Evolutionary conservation across 2,113 vertebrate genomes (phyloP).

Genomic region (Chaetodon trifascialis): DNA sequence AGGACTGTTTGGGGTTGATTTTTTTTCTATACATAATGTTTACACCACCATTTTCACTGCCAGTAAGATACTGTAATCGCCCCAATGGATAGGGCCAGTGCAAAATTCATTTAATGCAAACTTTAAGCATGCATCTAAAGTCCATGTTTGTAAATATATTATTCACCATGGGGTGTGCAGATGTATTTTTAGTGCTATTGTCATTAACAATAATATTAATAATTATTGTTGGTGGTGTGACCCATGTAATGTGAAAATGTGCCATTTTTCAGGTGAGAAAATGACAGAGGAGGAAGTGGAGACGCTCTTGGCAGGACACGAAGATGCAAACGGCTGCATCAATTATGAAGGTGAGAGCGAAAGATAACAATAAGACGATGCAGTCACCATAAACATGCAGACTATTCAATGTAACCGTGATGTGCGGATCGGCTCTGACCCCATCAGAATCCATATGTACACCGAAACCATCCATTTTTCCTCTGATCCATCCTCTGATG

Average conservation of each 20-base stretch:
- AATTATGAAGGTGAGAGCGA: slow-evolving; percentile 93
- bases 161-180: not conserved
- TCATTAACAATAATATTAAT: not conserved
- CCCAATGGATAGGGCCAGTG: not conserved
- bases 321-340: slow-evolving; percentile 96
- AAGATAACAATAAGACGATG: not conserved
- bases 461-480: too few species aligned
- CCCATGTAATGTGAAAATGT: not conserved
- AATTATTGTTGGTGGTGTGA: not conserved
- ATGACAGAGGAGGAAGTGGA: slow-evolving; percentile 97
- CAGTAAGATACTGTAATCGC: not conserved
- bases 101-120: not conserved
- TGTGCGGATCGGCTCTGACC: too few species aligned
- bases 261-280: slow-evolving; percentile 89
- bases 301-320: slow-evolving; percentile 91
- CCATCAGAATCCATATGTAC: too few species aligned
- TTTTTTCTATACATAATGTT: not conserved
- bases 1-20: not conserved
- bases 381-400: not conserved
- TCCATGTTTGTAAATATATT: not conserved
- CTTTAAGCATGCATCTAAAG: not conserved
- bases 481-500: too few species aligned
- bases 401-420: slow-evolving; percentile 2
- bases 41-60: not conserved
- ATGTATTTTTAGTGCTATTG: not conserved